Conservation (phyloP, 2,888 invertebrate genomes). For the Netelia fuscicornis region DNA sequence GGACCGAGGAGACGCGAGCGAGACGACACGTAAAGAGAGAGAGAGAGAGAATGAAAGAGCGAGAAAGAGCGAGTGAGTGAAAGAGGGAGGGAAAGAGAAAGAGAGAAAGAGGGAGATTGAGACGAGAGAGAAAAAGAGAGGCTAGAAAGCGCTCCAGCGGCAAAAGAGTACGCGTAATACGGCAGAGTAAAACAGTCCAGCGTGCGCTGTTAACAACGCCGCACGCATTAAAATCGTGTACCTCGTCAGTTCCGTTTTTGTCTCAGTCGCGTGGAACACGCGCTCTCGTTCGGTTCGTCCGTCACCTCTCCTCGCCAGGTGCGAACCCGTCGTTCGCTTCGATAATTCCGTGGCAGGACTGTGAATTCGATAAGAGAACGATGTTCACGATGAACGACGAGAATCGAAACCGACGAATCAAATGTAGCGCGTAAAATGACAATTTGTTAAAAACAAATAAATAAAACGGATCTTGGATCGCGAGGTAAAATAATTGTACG, state of each 20-base stretch:
- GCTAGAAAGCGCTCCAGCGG: neutral
- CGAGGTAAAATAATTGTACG: neutral
- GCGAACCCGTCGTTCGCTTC: neutral
- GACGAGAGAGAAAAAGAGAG: too few relatives aligned
- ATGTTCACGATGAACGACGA: constrained; percentile 44
- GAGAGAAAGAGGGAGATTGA: too few relatives aligned
- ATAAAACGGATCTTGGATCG: neutral
- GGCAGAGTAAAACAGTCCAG: constrained; percentile 11
- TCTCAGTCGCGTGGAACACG: constrained; percentile 80
- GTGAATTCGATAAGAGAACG: constrained; percentile 27
- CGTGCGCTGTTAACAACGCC: constrained; percentile 21
- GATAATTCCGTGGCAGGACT: neutral
- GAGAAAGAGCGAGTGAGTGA: too few relatives aligned
- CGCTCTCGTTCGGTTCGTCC: constrained; percentile 71
- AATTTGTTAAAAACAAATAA: neutral
- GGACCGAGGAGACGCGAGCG: constrained; percentile 19
- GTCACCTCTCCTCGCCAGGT: neutral
- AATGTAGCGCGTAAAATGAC: neutral
- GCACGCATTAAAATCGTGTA: neutral
- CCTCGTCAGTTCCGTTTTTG: neutral
- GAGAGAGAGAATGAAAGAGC: neutral
- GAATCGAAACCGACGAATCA: neutral
- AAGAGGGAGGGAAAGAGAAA: too few relatives aligned
- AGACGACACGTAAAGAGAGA: neutral
- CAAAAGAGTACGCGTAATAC: neutral